phyloP scores from a whole-genome alignment of 2,888 invertebrate species.

The Pheosia tremula region DNA sequence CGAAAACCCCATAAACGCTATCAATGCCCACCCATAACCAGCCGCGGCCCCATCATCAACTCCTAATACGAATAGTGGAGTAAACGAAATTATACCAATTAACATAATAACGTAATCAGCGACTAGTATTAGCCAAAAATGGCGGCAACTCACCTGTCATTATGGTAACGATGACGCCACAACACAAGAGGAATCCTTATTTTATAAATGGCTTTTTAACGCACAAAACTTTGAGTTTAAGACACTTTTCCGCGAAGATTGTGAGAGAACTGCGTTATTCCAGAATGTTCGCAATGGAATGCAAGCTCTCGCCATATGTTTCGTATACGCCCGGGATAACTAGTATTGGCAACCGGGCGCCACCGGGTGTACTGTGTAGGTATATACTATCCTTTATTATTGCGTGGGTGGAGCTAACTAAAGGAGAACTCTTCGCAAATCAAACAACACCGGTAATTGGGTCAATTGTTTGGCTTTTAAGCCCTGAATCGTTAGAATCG shows the following conservation, averaged over 20 bases:
- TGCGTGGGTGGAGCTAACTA: constrained; percentile 31
- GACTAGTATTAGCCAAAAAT: constrained; percentile 27
- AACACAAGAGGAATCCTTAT: not conserved
- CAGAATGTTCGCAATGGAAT: constrained; percentile 66
- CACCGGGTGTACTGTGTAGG: constrained; percentile 21
- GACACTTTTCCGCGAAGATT: constrained; percentile 48
- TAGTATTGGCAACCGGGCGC: constrained; percentile 53
- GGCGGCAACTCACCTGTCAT: constrained; percentile 40
- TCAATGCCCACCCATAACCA: constrained; percentile 32
- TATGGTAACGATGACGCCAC: constrained; percentile 20
- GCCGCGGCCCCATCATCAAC: constrained; percentile 26
- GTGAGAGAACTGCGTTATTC: constrained; percentile 65
- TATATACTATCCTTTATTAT: constrained; percentile 40
- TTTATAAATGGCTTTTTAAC: constrained; percentile 1
- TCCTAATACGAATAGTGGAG: constrained; percentile 32
- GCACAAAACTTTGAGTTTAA: constrained; percentile 25
- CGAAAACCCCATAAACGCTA: constrained; percentile 28
- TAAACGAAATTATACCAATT: constrained; percentile 30
- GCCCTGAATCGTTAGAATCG: not conserved
- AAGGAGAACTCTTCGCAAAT: constrained; percentile 19
- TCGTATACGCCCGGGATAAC: constrained; percentile 59
- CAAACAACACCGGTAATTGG: constrained; percentile 13
- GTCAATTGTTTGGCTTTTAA: constrained; percentile 2
- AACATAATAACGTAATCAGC: constrained; percentile 30
- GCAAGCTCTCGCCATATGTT: constrained; percentile 71